Evolutionary conservation across 1,140 invertebrate species (phyloP).

Genomic region (Macrobrachium rosenbergii): DNA sequence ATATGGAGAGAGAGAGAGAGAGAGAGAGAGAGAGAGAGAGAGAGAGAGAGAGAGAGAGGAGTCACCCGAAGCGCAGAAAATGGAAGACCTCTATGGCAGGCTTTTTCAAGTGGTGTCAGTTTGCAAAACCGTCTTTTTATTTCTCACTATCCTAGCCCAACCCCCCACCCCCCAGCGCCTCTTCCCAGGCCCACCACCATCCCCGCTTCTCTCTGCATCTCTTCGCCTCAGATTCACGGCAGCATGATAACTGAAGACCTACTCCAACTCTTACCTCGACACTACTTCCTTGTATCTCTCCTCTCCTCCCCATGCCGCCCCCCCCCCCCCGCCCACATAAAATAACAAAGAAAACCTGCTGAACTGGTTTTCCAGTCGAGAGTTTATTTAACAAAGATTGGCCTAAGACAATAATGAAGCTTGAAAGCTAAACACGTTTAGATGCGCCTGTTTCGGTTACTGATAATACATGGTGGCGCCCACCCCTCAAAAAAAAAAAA

Average conservation of each 20-base stretch:
- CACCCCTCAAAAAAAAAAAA: too few species aligned
- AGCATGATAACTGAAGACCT: not conserved
- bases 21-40: slow-evolving; percentile 10
- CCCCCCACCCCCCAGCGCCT: not conserved
- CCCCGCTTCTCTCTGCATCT: not conserved
- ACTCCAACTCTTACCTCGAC: not conserved
- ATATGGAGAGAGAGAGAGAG: not conserved
- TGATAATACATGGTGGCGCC: too few species aligned
- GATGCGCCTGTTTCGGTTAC: too few species aligned
- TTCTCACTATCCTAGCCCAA: not conserved
- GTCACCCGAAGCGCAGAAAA: not conserved
- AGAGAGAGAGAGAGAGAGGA: slow-evolving; percentile 4
- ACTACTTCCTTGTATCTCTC: not conserved
- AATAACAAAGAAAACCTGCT: not conserved
- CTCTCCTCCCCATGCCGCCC: not conserved
- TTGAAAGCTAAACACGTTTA: too few species aligned
- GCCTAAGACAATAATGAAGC: too few species aligned
- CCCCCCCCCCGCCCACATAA: not conserved
- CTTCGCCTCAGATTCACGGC: not conserved
- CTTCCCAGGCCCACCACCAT: too few species aligned
- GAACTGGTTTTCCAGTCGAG: not conserved
- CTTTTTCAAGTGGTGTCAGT: not conserved
- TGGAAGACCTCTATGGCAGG: not conserved
- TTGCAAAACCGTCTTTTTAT: not conserved
- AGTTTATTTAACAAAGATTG: too few species aligned